Conservation (phyloP, 2,888 invertebrate species). For the Pasiphila rectangulata region DNA sequence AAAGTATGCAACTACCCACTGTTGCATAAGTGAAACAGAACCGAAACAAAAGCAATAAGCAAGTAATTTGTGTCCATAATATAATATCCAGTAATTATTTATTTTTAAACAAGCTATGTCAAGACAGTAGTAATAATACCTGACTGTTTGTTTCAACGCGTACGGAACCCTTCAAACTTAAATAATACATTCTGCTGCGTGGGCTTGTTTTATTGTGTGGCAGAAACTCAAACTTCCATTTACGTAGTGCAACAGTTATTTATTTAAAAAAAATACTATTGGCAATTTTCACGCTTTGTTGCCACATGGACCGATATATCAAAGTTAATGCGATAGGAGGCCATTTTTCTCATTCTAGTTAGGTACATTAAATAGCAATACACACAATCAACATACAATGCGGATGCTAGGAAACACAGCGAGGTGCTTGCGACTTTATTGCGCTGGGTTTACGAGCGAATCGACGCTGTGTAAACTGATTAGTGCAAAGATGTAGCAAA, state of each 20-base stretch:
- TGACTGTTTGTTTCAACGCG: background rate
- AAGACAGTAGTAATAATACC: background rate
- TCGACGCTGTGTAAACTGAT: slow-evolving; percentile 37
- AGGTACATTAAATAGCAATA: slow-evolving; percentile 30
- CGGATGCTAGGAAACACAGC: slow-evolving; percentile 28
- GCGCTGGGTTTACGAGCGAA: slow-evolving; percentile 34
- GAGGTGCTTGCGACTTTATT: slow-evolving; percentile 37
- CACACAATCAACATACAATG: slow-evolving; percentile 32
- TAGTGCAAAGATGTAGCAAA: slow-evolving; percentile 35
- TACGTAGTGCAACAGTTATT: slow-evolving; percentile 14
- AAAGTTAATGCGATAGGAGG: slow-evolving; percentile 50
- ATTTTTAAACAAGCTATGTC: too few species aligned
- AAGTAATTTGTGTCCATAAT: too few species aligned
- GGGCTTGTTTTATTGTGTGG: slow-evolving; percentile 26
- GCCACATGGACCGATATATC: slow-evolving; percentile 36
- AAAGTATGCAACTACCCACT: too few species aligned
- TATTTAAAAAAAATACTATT: slow-evolving; percentile 22
- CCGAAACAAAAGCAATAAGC: too few species aligned
- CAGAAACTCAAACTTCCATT: slow-evolving; percentile 23
- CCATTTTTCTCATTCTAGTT: slow-evolving; percentile 28
- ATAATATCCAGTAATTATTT: too few species aligned
- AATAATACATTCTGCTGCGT: slow-evolving; percentile 24
- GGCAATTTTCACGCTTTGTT: slow-evolving; percentile 11
- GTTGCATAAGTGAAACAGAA: too few species aligned
- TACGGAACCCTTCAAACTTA: slow-evolving; percentile 25